Evolutionary conservation across 2,888 invertebrate species (phyloP).

Genomic region (Allygus modestus): DNA sequence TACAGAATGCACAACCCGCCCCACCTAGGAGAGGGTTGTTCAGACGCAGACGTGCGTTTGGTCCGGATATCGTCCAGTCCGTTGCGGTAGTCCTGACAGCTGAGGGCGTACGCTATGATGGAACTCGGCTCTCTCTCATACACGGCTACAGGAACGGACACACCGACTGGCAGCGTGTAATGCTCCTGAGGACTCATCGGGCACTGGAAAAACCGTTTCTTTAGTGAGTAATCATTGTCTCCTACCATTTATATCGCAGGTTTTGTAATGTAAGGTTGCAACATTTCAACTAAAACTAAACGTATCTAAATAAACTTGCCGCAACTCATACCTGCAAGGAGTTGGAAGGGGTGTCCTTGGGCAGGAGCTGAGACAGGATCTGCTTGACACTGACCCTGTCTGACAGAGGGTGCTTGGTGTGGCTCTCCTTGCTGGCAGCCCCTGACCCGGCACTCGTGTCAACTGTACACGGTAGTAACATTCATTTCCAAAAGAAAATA

Average conservation of each 20-base stretch:
- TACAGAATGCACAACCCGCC: too few relatives aligned
- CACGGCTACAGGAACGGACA: conserved; percentile 82
- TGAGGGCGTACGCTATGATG: conserved; percentile 89
- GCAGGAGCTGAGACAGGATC: conserved; percentile 82
- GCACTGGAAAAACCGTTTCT: conserved; percentile 74
- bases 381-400: conserved; percentile 83
- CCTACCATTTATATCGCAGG: not conserved
- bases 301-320: too few relatives aligned
- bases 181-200: conserved; percentile 84
- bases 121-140: conserved; percentile 90
- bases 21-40: conserved; percentile 63
- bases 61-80: conserved; percentile 73
- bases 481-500: too few relatives aligned
- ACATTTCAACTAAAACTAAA: too few relatives aligned
- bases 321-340: conserved; percentile 74
- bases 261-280: too few relatives aligned
- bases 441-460: not conserved
- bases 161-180: conserved; percentile 80
- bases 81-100: conserved; percentile 84
- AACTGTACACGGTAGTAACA: too few relatives aligned
- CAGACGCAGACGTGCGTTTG: conserved; percentile 40
- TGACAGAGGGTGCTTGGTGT: conserved; percentile 58
- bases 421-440: not conserved
- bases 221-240: conserved; percentile 71
- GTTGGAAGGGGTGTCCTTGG: conserved; percentile 76